phyloP scores from a whole-genome alignment of 2,888 invertebrate genomes.

The Lacanobia wlatinum region DNA sequence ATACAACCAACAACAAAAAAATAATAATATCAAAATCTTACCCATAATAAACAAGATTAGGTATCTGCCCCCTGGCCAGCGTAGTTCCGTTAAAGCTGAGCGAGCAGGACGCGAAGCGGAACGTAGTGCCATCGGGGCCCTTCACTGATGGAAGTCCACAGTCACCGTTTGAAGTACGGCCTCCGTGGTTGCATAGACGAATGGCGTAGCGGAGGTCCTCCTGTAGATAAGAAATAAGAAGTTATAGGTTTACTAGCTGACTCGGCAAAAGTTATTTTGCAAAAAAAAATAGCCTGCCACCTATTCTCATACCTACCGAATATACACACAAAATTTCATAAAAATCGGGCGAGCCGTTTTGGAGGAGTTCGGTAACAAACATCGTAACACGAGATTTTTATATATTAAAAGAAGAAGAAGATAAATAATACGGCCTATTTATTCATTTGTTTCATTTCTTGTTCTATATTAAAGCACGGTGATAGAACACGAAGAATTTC shows the following conservation, averaged over 20 bases:
- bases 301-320: too few species aligned
- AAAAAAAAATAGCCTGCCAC: too few species aligned
- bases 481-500: too few species aligned
- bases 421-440: not conserved
- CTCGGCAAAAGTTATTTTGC: too few species aligned
- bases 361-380: too few species aligned
- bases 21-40: conserved; percentile 69
- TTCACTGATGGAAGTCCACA: conserved; percentile 96
- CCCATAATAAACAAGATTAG: conserved; percentile 97
- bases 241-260: not conserved
- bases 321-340: too few species aligned
- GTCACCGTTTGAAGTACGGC: conserved; percentile 98
- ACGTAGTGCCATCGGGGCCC: conserved; percentile 97
- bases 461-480: too few species aligned
- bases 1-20: not conserved
- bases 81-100: conserved; percentile 99
- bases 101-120: conserved; percentile 97
- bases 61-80: conserved; percentile 98
- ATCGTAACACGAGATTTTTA: too few species aligned
- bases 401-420: too few species aligned
- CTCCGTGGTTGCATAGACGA: conserved; percentile 96
- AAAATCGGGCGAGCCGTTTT: too few species aligned
- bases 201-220: conserved; percentile 97
- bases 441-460: not conserved
- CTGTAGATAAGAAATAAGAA: conserved; percentile 78